Base-by-base conservation (phyloP, 2,888 invertebrate species). In the Prenolepis imparis region DNA sequence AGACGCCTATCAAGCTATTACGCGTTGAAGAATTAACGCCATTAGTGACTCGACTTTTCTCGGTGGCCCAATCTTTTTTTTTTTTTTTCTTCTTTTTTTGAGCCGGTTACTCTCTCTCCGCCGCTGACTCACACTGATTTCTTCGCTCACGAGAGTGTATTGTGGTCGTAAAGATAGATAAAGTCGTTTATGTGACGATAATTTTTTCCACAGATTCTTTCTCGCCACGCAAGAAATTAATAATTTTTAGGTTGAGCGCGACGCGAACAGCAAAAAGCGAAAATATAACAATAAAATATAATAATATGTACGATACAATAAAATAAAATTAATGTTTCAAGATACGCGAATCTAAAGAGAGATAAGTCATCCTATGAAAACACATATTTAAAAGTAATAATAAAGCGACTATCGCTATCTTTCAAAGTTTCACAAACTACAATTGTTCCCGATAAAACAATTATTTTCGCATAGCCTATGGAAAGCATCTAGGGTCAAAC, bases 21-120 rank as follows among this genome's bases (percentile, higher is more conserved):
- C 73, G 66, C 74, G 87, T 84, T 89, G 87, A 87, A 88, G 89
- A 90, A 91, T 91, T 91, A 90, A 90, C 88, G 88, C 90, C 88
- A 91, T 91, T 90, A 92, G 88, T 84, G 67, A 39, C 24, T 70
- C 59, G 81, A 63, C 84, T 73, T 73, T 55, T 66, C 77, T 64
- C 82, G 73, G 55, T 81, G 78, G 72, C 78, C 72, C 70, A 84
- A 67, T 87, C 84, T 86, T 72, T 81, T 78, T 57, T 64, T 67
- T 32, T 3, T 72, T 81, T 77, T 57, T 61, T 68, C 5, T 5
- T 85, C 70, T 80, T 78, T 57, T 64, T 68, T 36, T 5, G 36
- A 68, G 12, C 21, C 59, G 36, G 59, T 44, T 32, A 52, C 1
- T 18, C 52, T 52, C 48, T 77, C 52, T 48, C 67, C 78, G 28